Evolutionary conservation across 2,113 vertebrate species (phyloP), one percentile per base, ranked within the genome.

Genomic region (Eclectus roratus): DNA sequence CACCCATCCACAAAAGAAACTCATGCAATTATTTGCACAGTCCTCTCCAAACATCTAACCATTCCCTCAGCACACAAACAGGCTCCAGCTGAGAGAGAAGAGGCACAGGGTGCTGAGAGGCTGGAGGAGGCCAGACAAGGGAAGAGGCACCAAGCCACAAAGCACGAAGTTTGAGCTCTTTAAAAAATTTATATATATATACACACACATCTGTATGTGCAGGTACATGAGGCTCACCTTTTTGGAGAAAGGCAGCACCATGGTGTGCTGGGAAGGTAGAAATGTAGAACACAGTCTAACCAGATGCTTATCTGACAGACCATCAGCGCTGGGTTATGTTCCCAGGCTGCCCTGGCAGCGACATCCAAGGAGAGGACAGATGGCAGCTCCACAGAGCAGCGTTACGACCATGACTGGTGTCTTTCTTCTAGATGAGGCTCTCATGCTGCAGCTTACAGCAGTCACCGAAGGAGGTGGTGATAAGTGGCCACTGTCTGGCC

Each of bases 291-390:
- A 76, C n/a, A 80, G 55, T 12, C 82, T 84, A 88, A 83, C 16
- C 89, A 96, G 82, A 71, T 46, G 21, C 37, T 83, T 64, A 46
- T 33, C 68, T 90, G 82, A 80, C 55, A 88, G 53, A 77, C 43
- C 20, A 83, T 79, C 83, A 74, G 64, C 10, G 1, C 46, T 50
- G 46, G 79, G 76, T 94, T 96, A 81, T 49, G 50, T 71, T 96
- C 89, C 70, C 58, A 60, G 49, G 73, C 77, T 33, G 27, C 65
- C 73, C 78, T 61, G 11, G 58, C 61, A 88, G 55, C 0, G 0
- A 47, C 56, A 80, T 56, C 82, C 77, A 63, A 63, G 79, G 43
- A 94, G 76, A 94, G 64, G 60, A 66, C 95, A 97, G 91, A 96
- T 65, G 79, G 93, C 68, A 95, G 15, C 93, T 94, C 82, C 64